Conservation (phyloP, 2,888 invertebrate genomes). For the Slavum lentiscoides region DNA sequence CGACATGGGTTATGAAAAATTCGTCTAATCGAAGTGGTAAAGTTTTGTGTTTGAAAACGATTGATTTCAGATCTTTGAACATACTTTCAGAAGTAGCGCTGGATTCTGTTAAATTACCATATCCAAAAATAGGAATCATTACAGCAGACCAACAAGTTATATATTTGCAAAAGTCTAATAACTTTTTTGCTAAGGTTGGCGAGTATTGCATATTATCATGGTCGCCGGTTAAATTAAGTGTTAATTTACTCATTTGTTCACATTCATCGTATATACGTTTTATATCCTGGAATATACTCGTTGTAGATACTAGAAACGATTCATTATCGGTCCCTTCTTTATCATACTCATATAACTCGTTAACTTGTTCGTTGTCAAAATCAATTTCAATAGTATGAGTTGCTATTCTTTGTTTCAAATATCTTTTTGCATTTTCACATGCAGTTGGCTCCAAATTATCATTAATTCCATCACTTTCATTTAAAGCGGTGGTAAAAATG, state of each 20-base stretch:
- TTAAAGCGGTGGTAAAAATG: conserved; percentile 14
- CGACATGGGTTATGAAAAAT: too few relatives aligned
- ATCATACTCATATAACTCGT: neutral
- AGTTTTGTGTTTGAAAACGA: too few relatives aligned
- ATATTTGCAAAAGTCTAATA: conserved; percentile 15
- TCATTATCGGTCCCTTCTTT: neutral
- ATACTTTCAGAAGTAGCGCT: neutral
- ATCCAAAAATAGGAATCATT: conserved; percentile 9
- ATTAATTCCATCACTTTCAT: conserved; percentile 4
- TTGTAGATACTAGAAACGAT: neutral
- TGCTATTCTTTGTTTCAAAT: conserved; percentile 13
- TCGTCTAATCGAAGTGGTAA: too few relatives aligned
- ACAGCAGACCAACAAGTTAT: conserved; percentile 28
- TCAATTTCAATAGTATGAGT: neutral
- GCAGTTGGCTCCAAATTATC: neutral
- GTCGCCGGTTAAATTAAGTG: neutral
- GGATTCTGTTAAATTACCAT: conserved; percentile 16
- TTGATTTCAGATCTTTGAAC: conserved; percentile 16
- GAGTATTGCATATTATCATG: conserved; percentile 9
- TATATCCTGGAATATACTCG: conserved; percentile 7
- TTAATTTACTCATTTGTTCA: neutral
- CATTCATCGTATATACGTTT: conserved; percentile 9
- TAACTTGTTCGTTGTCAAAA: neutral
- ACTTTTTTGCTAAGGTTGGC: conserved; percentile 3
- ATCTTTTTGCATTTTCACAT: conserved; percentile 7